Percentiles rank a stretch among this genome's conserved stretches.
phyloP scores from a whole-genome alignment of 2,797 vertebrate species.

The Gallirallus australis region DNA sequence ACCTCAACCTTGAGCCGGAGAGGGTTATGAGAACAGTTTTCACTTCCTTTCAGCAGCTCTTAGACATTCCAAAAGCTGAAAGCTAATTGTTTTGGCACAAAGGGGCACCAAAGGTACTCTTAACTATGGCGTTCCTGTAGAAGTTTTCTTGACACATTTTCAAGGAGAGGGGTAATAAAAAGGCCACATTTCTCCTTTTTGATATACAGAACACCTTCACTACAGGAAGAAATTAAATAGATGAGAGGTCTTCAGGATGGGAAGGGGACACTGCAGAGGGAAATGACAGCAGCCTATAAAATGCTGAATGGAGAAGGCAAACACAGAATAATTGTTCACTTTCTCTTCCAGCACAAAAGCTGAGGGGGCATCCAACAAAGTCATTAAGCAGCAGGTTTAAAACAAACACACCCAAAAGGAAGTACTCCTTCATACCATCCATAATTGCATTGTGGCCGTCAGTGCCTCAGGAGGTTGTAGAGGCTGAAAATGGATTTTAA shows the following conservation, averaged over 20 bases:
- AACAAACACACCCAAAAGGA: slow-evolving; percentile 62
- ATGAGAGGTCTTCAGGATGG: not conserved
- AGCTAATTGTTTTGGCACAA: slow-evolving; percentile 21
- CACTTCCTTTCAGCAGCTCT: not conserved
- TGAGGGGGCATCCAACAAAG: slow-evolving; percentile 49
- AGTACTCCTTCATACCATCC: not conserved
- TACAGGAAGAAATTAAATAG: not conserved
- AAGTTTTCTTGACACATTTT: not conserved
- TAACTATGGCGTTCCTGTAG: not conserved
- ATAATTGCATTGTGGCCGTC: slow-evolving; percentile 29
- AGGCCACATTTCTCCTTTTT: not conserved
- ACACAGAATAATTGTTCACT: slow-evolving; percentile 18
- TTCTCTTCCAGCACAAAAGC: slow-evolving; percentile 17
- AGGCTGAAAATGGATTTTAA: slow-evolving; percentile 50
- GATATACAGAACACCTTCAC: not conserved
- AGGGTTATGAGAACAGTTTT: not conserved
- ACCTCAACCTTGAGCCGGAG: not conserved
- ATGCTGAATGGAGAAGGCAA: not conserved
- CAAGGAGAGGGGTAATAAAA: not conserved
- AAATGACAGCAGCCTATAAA: not conserved
- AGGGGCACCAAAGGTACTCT: not conserved
- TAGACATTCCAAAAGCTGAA: not conserved
- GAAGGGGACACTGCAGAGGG: not conserved
- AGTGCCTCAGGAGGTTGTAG: not conserved
- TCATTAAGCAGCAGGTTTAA: slow-evolving; percentile 59